Evolutionary conservation across 1,140 invertebrate species (phyloP).

Genomic region (Acyrthosiphon pisum): DNA sequence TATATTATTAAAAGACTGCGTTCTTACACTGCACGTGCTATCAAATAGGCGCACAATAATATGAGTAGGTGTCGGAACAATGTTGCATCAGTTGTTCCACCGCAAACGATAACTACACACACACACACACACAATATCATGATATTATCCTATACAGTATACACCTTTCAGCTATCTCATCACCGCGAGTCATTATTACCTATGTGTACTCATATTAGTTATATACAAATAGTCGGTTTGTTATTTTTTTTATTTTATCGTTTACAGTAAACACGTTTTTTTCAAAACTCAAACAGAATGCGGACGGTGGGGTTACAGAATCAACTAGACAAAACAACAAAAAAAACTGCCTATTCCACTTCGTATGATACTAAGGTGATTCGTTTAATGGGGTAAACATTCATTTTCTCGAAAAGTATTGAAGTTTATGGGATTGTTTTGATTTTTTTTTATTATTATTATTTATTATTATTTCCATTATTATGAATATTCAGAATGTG

Average conservation of each 20-base stretch:
- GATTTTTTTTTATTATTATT: too few species aligned
- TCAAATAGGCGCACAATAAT: not conserved
- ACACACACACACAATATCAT: not conserved
- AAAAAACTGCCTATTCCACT: not conserved
- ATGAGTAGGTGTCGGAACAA: constrained; percentile 2
- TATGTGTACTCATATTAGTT: not conserved
- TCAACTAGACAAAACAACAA: not conserved
- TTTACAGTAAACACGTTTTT: not conserved
- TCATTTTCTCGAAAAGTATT: not conserved
- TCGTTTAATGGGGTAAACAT: not conserved
- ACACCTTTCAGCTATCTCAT: not conserved
- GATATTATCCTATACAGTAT: not conserved
- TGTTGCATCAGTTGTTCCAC: not conserved
- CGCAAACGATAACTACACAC: too few species aligned
- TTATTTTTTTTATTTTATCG: not conserved
- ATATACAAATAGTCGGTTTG: not conserved
- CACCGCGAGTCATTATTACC: not conserved
- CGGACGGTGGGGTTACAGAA: not conserved
- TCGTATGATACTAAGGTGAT: not conserved
- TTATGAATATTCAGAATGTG: too few species aligned
- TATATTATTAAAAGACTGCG: not conserved
- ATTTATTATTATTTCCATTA: too few species aligned
- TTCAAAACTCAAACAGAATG: too few species aligned
- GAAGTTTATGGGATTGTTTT: not conserved
- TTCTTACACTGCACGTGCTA: not conserved